These are phyloP conservation scores for Cyaniris semiargus DNA, from an alignment of 2,888 invertebrate genomes.

Conservation along the genomic window DNA sequence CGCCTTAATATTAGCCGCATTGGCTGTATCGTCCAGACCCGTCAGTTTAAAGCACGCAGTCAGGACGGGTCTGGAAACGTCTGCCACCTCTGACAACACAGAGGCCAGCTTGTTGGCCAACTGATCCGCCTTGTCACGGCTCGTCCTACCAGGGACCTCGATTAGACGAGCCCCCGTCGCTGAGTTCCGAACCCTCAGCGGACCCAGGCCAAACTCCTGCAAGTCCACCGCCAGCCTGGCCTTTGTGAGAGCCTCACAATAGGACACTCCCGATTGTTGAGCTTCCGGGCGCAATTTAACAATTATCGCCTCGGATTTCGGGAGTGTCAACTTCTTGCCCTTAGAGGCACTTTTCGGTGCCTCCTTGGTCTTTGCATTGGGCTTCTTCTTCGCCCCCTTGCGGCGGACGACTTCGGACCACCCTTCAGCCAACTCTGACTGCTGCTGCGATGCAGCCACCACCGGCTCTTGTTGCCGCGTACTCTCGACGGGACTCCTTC, in stretches of 20 bases:
- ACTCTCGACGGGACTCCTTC: too few relatives aligned
- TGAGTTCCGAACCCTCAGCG: background rate
- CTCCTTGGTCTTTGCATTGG: background rate
- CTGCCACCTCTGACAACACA: too few relatives aligned
- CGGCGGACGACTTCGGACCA: background rate
- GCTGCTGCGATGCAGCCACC: too few relatives aligned
- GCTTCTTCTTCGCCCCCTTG: background rate
- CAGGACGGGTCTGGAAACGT: too few relatives aligned
- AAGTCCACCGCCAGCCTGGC: background rate
- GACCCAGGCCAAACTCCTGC: constrained; percentile 21
- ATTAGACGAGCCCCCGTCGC: constrained; percentile 11
- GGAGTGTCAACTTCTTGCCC: constrained; percentile 7
- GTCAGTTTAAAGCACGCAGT: too few relatives aligned
- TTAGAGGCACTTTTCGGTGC: background rate
- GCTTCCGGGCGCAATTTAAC: constrained; percentile 26
- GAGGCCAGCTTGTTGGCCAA: background rate
- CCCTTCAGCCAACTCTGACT: too few relatives aligned
- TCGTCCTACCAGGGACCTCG: background rate
- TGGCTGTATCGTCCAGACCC: too few relatives aligned
- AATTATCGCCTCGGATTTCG: constrained; percentile 24
- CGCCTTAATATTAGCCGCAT: too few relatives aligned
- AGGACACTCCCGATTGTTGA: background rate
- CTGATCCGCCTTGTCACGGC: background rate
- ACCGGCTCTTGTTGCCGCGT: too few relatives aligned
- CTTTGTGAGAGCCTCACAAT: background rate